Evolutionary conservation across 1,140 invertebrate species (phyloP).

Genomic region (Cydia fagiglandana): DNA sequence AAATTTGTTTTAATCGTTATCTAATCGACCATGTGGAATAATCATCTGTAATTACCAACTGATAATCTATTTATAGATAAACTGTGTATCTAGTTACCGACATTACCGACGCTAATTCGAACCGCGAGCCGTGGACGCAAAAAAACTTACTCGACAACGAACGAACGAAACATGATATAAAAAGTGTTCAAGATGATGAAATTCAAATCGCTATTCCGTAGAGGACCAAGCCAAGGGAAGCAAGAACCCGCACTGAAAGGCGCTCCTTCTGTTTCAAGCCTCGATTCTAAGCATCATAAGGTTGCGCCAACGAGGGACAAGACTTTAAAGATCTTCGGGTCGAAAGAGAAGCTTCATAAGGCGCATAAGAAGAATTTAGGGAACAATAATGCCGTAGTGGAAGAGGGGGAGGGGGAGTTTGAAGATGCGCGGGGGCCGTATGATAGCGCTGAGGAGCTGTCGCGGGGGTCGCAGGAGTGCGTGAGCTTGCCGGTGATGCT

Average conservation of each 20-base stretch:
- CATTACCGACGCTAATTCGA: constrained; percentile 47
- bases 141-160: constrained; percentile 61
- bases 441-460: constrained; percentile 70
- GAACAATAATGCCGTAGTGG: constrained; percentile 71
- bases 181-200: constrained; percentile 84
- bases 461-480: constrained; percentile 71
- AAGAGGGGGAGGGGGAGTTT: constrained; percentile 61
- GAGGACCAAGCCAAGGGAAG: constrained; percentile 81
- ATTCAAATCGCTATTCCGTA: constrained; percentile 89
- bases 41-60: background rate
- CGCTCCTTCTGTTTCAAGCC: constrained; percentile 78
- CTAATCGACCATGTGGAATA: constrained; percentile 5
- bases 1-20: constrained; percentile 4
- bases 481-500: constrained; percentile 71
- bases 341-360: constrained; percentile 77
- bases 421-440: constrained; percentile 59
- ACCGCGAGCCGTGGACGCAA: constrained; percentile 50
- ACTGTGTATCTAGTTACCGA: constrained; percentile 27
- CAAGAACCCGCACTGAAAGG: constrained; percentile 70
- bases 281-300: constrained; percentile 79
- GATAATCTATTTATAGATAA: constrained; percentile 31
- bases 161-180: constrained; percentile 64
- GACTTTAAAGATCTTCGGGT: constrained; percentile 72
- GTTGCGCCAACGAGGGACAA: constrained; percentile 77
- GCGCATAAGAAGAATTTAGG: constrained; percentile 70